A percentile compares a stretch with the other conserved stretches of the same genome.
phyloP scores from a whole-genome alignment of 2,888 invertebrate genomes.

The Harpalus rubripes region DNA sequence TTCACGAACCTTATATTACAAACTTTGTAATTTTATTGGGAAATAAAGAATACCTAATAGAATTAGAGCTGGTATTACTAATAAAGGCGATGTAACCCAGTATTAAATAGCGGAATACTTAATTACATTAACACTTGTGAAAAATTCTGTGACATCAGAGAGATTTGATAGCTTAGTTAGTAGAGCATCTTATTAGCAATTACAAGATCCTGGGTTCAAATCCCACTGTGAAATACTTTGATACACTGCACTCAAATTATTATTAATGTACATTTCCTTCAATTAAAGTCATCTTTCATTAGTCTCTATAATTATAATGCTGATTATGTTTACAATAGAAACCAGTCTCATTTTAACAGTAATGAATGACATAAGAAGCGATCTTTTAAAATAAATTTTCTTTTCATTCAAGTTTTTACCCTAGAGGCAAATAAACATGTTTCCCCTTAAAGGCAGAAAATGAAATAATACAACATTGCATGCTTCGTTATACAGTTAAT shows the following conservation, averaged over 20 bases:
- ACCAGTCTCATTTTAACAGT: conserved; percentile 6
- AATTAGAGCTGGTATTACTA: too few species aligned
- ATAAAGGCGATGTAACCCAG: too few species aligned
- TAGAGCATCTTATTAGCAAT: too few species aligned
- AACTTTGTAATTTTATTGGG: too few species aligned
- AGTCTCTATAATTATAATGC: not conserved
- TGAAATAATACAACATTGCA: conserved; percentile 16
- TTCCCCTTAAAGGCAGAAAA: conserved; percentile 12
- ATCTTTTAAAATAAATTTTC: conserved; percentile 42
- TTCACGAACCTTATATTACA: too few species aligned
- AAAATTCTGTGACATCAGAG: too few species aligned
- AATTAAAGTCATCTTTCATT: not conserved
- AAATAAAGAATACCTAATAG: too few species aligned
- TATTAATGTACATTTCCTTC: not conserved
- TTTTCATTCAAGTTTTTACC: conserved; percentile 21
- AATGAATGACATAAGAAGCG: conserved; percentile 6
- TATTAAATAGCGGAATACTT: too few species aligned
- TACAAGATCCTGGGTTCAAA: too few species aligned
- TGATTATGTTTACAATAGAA: not conserved
- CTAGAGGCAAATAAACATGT: conserved; percentile 19
- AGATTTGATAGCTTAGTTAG: too few species aligned
- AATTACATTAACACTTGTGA: too few species aligned
- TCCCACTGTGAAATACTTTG: too few species aligned
- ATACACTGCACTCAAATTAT: not conserved
- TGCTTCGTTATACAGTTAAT: conserved; percentile 6